phyloP scores from a whole-genome alignment of 2,113 vertebrate genomes.

The Cebus imitator region DNA sequence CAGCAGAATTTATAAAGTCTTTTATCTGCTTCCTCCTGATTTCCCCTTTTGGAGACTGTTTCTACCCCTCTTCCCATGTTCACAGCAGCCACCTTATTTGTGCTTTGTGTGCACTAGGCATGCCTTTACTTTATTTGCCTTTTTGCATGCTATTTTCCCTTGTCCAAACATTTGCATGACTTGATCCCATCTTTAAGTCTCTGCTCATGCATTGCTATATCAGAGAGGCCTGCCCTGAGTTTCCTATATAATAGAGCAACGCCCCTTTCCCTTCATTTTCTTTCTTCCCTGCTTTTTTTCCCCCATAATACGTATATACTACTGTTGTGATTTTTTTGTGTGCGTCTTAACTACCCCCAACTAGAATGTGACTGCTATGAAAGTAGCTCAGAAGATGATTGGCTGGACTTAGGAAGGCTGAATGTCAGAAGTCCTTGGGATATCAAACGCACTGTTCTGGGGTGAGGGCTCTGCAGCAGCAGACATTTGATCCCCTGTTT shows the following conservation, averaged over 20 bases:
- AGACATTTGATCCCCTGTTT: background rate
- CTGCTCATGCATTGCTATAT: background rate
- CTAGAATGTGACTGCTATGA: background rate
- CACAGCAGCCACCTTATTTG: background rate
- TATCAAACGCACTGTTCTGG: background rate
- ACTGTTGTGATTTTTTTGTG: background rate
- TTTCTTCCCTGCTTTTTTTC: background rate
- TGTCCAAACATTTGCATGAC: background rate
- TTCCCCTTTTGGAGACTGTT: background rate
- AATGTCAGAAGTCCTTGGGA: background rate
- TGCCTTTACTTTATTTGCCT: background rate
- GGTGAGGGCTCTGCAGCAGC: background rate
- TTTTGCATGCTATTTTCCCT: background rate
- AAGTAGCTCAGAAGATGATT: constrained; percentile 6
- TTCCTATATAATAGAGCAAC: background rate
- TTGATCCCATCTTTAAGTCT: background rate
- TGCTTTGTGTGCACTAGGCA: background rate
- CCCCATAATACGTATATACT: background rate
- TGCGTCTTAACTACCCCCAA: background rate
- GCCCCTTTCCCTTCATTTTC: background rate
- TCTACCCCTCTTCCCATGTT: background rate
- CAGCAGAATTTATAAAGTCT: background rate
- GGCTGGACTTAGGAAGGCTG: background rate
- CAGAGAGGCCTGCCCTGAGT: background rate
- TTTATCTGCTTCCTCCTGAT: background rate